phyloP scores from a whole-genome alignment of 1,140 invertebrate species.

The Nixonia krombeini region DNA sequence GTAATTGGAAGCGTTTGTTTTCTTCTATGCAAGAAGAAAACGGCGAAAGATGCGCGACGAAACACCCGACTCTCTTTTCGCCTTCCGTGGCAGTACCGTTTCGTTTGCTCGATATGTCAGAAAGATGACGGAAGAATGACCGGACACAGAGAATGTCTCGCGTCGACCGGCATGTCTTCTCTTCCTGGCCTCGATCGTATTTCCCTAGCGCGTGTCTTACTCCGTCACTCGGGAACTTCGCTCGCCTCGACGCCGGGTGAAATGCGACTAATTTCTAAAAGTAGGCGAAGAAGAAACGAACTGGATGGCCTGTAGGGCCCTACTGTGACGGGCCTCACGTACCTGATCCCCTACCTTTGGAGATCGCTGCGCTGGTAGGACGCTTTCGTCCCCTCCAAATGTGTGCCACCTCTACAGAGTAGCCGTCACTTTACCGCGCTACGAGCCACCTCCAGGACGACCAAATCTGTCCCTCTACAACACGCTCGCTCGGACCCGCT shows the following conservation, averaged over 20 bases:
- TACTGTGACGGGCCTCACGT: constrained; percentile 65
- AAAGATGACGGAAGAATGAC: too few relatives aligned
- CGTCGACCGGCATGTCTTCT: too few relatives aligned
- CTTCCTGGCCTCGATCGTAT: neutral
- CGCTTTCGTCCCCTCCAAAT: constrained; percentile 7
- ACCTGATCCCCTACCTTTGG: constrained; percentile 51
- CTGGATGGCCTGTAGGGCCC: constrained; percentile 67
- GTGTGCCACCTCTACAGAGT: neutral
- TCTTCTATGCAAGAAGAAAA: too few relatives aligned
- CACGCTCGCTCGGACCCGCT: neutral
- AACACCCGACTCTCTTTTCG: too few relatives aligned
- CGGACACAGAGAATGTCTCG: too few relatives aligned
- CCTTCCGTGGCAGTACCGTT: too few relatives aligned
- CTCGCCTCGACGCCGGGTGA: constrained; percentile 47
- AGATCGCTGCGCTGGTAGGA: constrained; percentile 9
- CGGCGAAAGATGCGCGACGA: too few relatives aligned
- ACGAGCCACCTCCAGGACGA: neutral
- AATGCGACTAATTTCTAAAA: constrained; percentile 64
- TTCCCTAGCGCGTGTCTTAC: neutral
- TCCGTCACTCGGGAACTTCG: constrained; percentile 7
- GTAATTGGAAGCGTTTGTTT: too few relatives aligned
- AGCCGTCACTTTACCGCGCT: neutral
- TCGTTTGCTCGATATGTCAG: too few relatives aligned
- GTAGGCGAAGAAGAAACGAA: constrained; percentile 62
- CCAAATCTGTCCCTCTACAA: neutral